Conservation (phyloP, 2,888 invertebrate genomes). For the Harmothoe impar region DNA sequence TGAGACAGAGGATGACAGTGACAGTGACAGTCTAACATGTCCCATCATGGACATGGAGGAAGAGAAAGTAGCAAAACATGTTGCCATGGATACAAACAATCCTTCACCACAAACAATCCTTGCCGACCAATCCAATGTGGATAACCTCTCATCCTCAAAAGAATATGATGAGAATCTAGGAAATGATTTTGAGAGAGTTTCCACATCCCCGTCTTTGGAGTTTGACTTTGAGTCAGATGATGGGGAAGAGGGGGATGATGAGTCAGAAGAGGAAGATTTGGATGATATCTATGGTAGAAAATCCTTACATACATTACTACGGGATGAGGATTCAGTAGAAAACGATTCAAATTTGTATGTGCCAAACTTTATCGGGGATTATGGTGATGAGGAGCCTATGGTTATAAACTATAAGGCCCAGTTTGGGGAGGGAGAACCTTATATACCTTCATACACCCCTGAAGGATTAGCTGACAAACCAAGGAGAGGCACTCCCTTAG, state of each 20-base stretch:
- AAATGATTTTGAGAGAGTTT: no score
- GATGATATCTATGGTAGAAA: not conserved
- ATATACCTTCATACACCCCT: constrained; percentile 29
- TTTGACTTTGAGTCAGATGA: not conserved
- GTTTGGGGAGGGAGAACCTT: constrained; percentile 12
- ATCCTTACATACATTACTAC: not conserved
- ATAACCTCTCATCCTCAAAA: not conserved
- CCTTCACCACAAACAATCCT: not conserved
- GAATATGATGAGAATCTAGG: no score
- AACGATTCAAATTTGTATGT: not conserved
- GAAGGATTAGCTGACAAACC: not conserved
- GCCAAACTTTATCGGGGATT: constrained; percentile 5
- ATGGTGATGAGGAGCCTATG: not conserved
- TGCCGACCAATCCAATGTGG: not conserved
- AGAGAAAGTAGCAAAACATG: not conserved
- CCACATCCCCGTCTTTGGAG: no score
- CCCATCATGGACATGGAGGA: not conserved
- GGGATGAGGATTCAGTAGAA: not conserved
- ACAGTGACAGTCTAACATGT: not conserved
- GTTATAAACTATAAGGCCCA: constrained; percentile 25
- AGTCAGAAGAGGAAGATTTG: not conserved
- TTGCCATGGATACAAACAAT: not conserved
- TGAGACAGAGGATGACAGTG: not conserved
- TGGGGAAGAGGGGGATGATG: not conserved
- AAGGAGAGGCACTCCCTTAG: not conserved